phyloP scores from a whole-genome alignment of 2,888 invertebrate genomes.

The Lasioglossum lativentre region DNA sequence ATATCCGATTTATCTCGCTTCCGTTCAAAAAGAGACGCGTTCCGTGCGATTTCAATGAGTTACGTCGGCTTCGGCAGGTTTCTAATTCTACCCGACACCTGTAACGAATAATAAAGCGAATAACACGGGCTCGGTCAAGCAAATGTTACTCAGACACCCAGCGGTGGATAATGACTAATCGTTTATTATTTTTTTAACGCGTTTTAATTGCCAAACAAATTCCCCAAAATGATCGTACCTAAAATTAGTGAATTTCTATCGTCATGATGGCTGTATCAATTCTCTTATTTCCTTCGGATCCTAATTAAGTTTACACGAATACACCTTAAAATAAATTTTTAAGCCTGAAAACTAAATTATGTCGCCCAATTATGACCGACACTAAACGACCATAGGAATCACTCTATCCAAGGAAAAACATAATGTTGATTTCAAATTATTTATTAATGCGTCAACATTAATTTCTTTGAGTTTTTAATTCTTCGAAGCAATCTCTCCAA shows the following conservation, averaged over 20 bases:
- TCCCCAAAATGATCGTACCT: not conserved
- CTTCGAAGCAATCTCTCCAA: not conserved
- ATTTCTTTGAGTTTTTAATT: no score
- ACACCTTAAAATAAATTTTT: no score
- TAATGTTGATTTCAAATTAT: no score
- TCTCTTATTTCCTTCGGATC: no score
- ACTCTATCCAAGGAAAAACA: no score
- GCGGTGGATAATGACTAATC: not conserved
- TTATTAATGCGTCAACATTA: no score
- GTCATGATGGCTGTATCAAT: no score
- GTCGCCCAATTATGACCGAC: no score
- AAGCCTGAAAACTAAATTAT: no score
- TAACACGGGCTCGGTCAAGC: not conserved
- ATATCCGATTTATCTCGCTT: constrained; percentile 43
- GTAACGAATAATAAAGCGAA: not conserved
- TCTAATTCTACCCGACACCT: not conserved
- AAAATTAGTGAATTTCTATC: no score
- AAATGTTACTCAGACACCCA: not conserved
- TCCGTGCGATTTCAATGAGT: constrained; percentile 9
- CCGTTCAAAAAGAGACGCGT: not conserved
- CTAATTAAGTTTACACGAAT: no score
- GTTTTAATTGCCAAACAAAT: not conserved
- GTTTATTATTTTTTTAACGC: not conserved
- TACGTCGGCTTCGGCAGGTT: not conserved
- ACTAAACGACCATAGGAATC: no score